Percentiles rank a stretch among this genome's conserved stretches.
phyloP scores from a whole-genome alignment of 2,888 invertebrate genomes.

The Aromia moschata region DNA sequence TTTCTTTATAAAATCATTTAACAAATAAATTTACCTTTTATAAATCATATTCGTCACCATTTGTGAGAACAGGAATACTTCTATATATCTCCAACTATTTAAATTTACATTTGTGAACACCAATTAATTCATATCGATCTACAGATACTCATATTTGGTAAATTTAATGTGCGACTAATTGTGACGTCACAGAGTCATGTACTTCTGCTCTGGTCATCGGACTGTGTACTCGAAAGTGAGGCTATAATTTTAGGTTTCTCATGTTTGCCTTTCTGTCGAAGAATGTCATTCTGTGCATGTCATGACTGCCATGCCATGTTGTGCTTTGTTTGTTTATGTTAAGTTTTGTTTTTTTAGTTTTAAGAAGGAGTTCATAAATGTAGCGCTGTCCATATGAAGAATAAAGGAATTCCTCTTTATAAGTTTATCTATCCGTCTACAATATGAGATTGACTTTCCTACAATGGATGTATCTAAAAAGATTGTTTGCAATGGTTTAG shows the following conservation, averaged over 20 bases:
- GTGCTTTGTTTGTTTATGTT: constrained; percentile 13
- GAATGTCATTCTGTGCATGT: not conserved
- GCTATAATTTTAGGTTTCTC: not conserved
- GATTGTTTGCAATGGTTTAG: constrained; percentile 9
- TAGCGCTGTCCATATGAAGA: not conserved
- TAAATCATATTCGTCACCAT: too few species aligned
- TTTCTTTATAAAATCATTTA: too few species aligned
- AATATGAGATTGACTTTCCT: constrained; percentile 30
- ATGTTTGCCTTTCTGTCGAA: not conserved
- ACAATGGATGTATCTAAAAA: constrained; percentile 30
- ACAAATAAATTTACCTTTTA: too few species aligned
- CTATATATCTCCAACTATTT: too few species aligned
- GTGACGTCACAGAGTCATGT: too few species aligned
- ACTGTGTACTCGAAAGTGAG: not conserved
- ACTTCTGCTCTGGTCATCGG: too few species aligned
- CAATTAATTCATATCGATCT: too few species aligned
- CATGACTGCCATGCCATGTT: not conserved
- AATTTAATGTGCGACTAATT: too few species aligned
- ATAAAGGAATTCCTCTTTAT: not conserved
- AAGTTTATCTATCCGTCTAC: not conserved
- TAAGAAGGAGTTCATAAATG: constrained; percentile 1
- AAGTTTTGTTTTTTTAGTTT: constrained; percentile 6
- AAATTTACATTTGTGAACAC: too few species aligned
- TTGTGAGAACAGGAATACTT: too few species aligned
- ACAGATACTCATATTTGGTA: too few species aligned